Base-by-base conservation (phyloP, 2,113 vertebrate species). In the Labrus mixtus region DNA sequence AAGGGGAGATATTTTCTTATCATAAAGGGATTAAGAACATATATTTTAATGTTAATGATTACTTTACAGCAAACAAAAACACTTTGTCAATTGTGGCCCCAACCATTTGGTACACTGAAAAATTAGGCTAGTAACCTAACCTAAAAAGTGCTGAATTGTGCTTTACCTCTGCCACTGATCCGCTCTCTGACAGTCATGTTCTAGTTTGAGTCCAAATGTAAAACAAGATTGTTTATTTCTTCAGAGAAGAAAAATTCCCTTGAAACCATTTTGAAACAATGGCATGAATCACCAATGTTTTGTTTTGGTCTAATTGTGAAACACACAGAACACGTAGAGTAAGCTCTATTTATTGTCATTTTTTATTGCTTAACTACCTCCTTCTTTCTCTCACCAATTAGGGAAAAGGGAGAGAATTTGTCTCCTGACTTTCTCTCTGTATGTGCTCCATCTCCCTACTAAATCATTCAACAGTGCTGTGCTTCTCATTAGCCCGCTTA, bases 401-500 rank as follows among this genome's bases (percentile, higher is more conserved):
- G 94, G 87, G 95, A 93, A 95, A 93, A 95, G 93, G 94, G 86
- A 76, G 93, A 95, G 87, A 92, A 90, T 95, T 95, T 93, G 90
- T 93, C 94, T 95, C 94, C 90, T 91, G 85, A 91, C 85, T 74
- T 85, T 79, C 70, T 82, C 79, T 79, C 82, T 76, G 81, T 73
- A 83, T 82, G 73, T 75, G 84, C 86, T 90, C 81, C 72, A 93
- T 89, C 92, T 93, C 81, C 87, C 90, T 62, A 92, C 92, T 93
- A 95, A 95, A 96, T 96, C 95, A 96, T 96, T 97, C 96, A 93
- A 93, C 93, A 96, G 93, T 86, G 91, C 81, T 74, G 92, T 91
- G 93, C 93, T 94, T 95, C 95, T 97, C 96, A 96, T 96, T 95
- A 97, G 94, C 95, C 94, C 90, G 89, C 95, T 95, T 96, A 96